Evolutionary conservation across 2,888 invertebrate genomes (phyloP).

Genomic region (Mellilla xanthometata): DNA sequence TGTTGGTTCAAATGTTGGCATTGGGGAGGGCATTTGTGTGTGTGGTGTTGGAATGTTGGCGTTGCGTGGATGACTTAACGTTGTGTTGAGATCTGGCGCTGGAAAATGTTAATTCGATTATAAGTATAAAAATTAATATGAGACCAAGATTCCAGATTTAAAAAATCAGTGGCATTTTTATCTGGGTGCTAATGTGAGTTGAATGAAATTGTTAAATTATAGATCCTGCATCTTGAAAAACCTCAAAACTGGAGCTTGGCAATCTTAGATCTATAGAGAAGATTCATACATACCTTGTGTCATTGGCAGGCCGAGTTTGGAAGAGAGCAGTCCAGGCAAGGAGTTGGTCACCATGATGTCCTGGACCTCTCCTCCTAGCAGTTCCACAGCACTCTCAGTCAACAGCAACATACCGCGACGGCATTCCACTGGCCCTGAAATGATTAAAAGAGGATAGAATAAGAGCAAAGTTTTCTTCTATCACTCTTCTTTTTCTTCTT

Average conservation of each 20-base stretch:
- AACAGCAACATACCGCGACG: conserved; percentile 87
- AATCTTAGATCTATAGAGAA: too few relatives aligned
- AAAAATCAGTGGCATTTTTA: too few relatives aligned
- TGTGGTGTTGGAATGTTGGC: conserved; percentile 49
- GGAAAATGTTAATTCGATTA: too few relatives aligned
- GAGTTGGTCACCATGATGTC: conserved; percentile 82
- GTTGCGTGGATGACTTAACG: conserved; percentile 44
- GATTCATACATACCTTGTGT: conserved; percentile 45
- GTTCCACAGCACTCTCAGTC: conserved; percentile 80
- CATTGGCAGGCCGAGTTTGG: conserved; percentile 77
- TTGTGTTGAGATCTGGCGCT: conserved; percentile 45
- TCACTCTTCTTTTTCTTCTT: too few relatives aligned
- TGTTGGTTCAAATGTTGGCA: conserved; percentile 27
- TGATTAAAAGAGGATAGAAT: too few relatives aligned
- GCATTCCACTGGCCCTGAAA: conserved; percentile 85
- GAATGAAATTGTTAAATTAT: too few relatives aligned
- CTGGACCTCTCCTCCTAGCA: conserved; percentile 89
- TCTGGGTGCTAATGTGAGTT: too few relatives aligned
- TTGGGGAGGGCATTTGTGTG: conserved; percentile 42
- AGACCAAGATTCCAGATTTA: too few relatives aligned
- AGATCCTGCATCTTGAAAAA: too few relatives aligned
- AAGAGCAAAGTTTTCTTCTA: too few relatives aligned
- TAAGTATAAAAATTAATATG: too few relatives aligned
- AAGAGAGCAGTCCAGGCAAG: conserved; percentile 83
- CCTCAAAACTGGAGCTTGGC: too few relatives aligned